These are phyloP conservation scores for Lasioglossum leucozonium DNA, from an alignment of 2,888 invertebrate genomes.

Conservation along the genomic window DNA sequence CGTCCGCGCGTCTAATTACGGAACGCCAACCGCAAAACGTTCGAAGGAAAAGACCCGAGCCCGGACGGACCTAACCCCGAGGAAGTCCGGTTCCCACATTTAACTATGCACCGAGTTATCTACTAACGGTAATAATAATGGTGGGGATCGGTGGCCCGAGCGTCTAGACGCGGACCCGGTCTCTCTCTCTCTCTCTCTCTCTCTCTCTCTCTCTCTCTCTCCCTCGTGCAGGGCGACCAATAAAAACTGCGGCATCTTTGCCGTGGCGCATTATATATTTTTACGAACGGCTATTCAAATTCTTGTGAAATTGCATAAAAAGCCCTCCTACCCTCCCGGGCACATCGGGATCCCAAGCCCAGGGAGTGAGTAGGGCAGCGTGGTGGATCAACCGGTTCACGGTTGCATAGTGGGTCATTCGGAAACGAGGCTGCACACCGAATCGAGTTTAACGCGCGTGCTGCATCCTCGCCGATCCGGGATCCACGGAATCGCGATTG, in stretches of 20 bases:
- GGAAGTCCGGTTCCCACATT: slow-evolving; percentile 68
- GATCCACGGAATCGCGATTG: background rate
- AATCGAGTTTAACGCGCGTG: background rate
- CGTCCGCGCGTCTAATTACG: slow-evolving; percentile 1
- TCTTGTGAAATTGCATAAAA: slow-evolving; percentile 83
- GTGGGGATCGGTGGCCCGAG: slow-evolving; percentile 51
- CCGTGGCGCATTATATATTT: slow-evolving; percentile 80
- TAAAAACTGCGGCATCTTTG: slow-evolving; percentile 74
- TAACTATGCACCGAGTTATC: slow-evolving; percentile 71
- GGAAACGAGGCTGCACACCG: slow-evolving; percentile 13
- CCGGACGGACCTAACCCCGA: slow-evolving; percentile 11
- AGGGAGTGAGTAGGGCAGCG: slow-evolving; percentile 50
- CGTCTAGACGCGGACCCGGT: slow-evolving; percentile 80
- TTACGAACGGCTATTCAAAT: slow-evolving; percentile 83
- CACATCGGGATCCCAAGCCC: slow-evolving; percentile 65
- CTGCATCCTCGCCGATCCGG: background rate
- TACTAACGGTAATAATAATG: slow-evolving; percentile 72
- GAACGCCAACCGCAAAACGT: slow-evolving; percentile 35
- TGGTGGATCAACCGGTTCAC: slow-evolving; percentile 68
- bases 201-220: slow-evolving; percentile 15
- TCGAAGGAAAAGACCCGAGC: slow-evolving; percentile 18
- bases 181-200: slow-evolving; percentile 29
- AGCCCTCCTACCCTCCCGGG: slow-evolving; percentile 64
- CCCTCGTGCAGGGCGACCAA: slow-evolving; percentile 65
- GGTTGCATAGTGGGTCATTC: slow-evolving; percentile 79